These are phyloP conservation scores for Solea solea DNA, from an alignment of 2,113 vertebrate species.

Conservation along the genomic window DNA sequence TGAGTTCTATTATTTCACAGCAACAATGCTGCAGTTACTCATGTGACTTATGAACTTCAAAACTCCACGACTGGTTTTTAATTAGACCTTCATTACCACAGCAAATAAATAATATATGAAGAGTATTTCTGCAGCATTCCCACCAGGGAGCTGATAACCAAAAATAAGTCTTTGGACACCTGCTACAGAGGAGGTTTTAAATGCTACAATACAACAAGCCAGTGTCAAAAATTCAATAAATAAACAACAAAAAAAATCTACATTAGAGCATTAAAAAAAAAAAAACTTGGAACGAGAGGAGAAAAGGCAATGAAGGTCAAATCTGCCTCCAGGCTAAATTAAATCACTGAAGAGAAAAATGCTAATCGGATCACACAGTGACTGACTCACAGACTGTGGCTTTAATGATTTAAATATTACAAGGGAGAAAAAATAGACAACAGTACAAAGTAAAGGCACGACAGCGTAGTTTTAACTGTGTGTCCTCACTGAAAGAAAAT, in stretches of 20 bases:
- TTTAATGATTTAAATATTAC: conserved; percentile 39
- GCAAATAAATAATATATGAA: conserved; percentile 46
- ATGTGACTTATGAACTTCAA: conserved; percentile 54
- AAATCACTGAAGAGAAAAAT: conserved; percentile 34
- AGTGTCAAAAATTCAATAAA: background rate
- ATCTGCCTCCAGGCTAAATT: conserved; percentile 30
- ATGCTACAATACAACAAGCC: background rate
- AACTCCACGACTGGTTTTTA: conserved; percentile 58
- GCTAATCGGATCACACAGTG: conserved; percentile 44
- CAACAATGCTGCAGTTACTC: conserved; percentile 38
- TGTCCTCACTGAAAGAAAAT: background rate
- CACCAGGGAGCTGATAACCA: conserved; percentile 22
- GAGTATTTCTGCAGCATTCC: conserved; percentile 34
- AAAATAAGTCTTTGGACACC: conserved; percentile 8
- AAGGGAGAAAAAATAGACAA: conserved; percentile 11
- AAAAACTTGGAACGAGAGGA: conserved; percentile 21
- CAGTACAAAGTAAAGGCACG: conserved; percentile 1
- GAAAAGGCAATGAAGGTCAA: conserved; percentile 30
- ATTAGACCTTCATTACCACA: conserved; percentile 55
- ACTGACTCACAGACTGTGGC: conserved; percentile 20
- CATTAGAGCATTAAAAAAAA: conserved; percentile 1
- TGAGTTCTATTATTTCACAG: conserved; percentile 66
- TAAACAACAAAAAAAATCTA: conserved; percentile 1
- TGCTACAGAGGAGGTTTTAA: conserved; percentile 12
- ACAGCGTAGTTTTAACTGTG: conserved; percentile 18